These are phyloP conservation scores for Deroptyus accipitrinus DNA, from an alignment of 2,113 vertebrate genomes.

Conservation along the genomic window DNA sequence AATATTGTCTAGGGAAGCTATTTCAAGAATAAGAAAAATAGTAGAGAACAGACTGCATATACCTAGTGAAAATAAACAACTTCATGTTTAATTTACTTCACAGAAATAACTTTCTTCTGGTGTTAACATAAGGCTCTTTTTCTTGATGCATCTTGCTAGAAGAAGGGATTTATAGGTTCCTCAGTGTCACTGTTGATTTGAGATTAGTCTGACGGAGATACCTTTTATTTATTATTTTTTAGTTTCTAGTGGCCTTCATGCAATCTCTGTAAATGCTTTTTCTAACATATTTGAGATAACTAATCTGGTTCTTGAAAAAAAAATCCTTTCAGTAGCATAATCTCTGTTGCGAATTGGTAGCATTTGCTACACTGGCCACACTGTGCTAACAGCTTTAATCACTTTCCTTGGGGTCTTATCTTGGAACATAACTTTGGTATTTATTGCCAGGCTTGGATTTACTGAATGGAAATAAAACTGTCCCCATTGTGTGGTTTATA, in stretches of 20 bases:
- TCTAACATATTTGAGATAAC: background rate
- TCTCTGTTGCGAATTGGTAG: background rate
- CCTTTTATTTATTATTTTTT: background rate
- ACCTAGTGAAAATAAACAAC: background rate
- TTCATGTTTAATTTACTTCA: background rate
- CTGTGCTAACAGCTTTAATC: background rate
- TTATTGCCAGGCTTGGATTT: slow-evolving; percentile 9
- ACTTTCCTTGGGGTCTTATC: slow-evolving; percentile 35
- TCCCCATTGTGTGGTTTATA: background rate
- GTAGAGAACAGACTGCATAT: background rate
- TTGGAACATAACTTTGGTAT: background rate
- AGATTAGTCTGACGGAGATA: background rate
- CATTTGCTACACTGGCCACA: background rate
- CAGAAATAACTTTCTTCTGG: background rate
- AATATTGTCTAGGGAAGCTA: background rate
- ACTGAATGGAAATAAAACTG: background rate
- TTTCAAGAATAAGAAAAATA: background rate
- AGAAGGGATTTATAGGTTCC: background rate
- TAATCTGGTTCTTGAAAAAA: slow-evolving; percentile 36
- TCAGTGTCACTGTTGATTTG: background rate
- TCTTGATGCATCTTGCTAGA: background rate
- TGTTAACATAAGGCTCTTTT: background rate
- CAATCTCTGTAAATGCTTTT: background rate
- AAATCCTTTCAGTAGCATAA: background rate
- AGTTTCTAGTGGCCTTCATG: background rate